Conservation (phyloP, 1,140 invertebrate genomes). For the Danaus melanippus region DNA sequence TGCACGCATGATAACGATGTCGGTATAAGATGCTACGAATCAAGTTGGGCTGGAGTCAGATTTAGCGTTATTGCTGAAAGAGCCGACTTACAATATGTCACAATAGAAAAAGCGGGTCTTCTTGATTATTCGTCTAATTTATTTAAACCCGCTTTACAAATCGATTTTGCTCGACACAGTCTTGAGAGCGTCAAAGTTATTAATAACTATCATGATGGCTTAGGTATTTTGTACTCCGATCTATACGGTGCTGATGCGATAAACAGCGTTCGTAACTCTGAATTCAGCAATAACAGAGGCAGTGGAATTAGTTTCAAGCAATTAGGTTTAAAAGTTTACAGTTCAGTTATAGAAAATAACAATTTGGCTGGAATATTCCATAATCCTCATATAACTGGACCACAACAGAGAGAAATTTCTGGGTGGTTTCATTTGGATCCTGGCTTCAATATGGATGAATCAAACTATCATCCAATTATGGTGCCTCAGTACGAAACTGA, state of each 20-base stretch:
- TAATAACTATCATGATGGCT: slow-evolving; percentile 89
- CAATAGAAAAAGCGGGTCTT: slow-evolving; percentile 92
- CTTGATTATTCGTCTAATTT: slow-evolving; percentile 92
- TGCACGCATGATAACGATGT: slow-evolving; percentile 91
- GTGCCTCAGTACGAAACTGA: slow-evolving; percentile 76
- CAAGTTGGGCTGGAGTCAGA: slow-evolving; percentile 93
- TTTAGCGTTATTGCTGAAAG: slow-evolving; percentile 90
- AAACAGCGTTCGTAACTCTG: slow-evolving; percentile 89
- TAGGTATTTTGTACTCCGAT: slow-evolving; percentile 91
- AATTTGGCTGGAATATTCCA: slow-evolving; percentile 91
- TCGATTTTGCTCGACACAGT: slow-evolving; percentile 95
- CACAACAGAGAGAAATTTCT: slow-evolving; percentile 91
- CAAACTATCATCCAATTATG: slow-evolving; percentile 79
- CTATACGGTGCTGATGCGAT: slow-evolving; percentile 88
- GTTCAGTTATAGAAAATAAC: slow-evolving; percentile 87
- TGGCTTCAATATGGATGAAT: slow-evolving; percentile 77
- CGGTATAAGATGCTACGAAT: slow-evolving; percentile 89
- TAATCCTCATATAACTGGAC: slow-evolving; percentile 87
- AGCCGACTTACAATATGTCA: slow-evolving; percentile 89
- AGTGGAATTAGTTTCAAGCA: slow-evolving; percentile 93
- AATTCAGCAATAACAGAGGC: slow-evolving; percentile 88
- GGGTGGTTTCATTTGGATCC: slow-evolving; percentile 88
- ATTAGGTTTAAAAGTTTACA: slow-evolving; percentile 84
- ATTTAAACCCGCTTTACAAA: slow-evolving; percentile 94
- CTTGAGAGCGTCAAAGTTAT: slow-evolving; percentile 86